Conservation (phyloP, 1,140 invertebrate genomes). For the Episyrphus balteatus region DNA sequence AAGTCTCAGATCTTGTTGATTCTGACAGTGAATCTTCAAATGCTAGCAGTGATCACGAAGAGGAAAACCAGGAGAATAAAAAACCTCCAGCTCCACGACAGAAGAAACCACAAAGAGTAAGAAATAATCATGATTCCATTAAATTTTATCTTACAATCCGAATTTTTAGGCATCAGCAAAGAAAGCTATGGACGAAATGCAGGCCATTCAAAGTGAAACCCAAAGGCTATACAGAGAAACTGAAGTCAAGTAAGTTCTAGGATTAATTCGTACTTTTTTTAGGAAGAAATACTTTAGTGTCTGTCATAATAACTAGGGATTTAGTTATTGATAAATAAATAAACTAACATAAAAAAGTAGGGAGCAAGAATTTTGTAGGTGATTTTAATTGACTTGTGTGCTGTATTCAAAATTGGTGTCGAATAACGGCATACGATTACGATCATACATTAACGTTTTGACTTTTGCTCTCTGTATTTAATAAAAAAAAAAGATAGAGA, state of each 20-base stretch:
- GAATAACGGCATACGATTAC: too few species aligned
- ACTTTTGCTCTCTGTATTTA: too few species aligned
- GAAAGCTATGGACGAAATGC: conserved; percentile 35
- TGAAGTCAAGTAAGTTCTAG: conserved; percentile 30
- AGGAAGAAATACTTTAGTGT: too few species aligned
- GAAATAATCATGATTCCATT: neutral
- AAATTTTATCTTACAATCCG: neutral
- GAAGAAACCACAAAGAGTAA: conserved; percentile 1
- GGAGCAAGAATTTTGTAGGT: too few species aligned
- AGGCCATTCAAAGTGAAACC: conserved; percentile 39
- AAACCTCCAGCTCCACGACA: conserved; percentile 9
- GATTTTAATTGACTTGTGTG: too few species aligned
- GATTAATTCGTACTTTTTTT: too few species aligned
- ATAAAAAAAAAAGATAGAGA: too few species aligned
- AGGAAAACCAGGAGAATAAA: conserved; percentile 10
- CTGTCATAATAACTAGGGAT: neutral
- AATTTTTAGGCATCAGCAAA: conserved; percentile 34
- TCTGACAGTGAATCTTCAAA: too few species aligned
- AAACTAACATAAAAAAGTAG: too few species aligned
- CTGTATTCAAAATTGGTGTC: too few species aligned
- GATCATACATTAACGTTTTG: too few species aligned
- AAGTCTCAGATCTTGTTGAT: neutral
- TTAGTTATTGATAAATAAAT: too few species aligned
- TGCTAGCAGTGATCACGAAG: conserved; percentile 3
- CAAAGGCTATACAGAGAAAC: conserved; percentile 55